Evolutionary conservation across 2,113 vertebrate genomes (phyloP).

Genomic region (Phyllostomus hastatus): DNA sequence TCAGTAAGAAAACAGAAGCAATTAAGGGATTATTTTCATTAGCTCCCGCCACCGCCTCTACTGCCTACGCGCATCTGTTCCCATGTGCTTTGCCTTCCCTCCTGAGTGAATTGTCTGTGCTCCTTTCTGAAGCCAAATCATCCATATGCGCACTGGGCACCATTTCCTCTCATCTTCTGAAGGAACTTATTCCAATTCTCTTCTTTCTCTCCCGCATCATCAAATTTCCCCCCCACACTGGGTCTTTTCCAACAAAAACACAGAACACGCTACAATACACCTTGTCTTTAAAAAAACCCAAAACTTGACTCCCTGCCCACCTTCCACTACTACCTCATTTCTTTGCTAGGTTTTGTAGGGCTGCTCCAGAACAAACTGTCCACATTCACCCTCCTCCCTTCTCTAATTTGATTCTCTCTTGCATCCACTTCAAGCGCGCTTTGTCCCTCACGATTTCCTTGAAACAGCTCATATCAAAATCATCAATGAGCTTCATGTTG

Average conservation of each 20-base stretch:
- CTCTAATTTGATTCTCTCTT: neutral
- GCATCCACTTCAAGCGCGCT: neutral
- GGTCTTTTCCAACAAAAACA: neutral
- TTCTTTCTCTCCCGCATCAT: neutral
- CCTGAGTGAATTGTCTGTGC: slow-evolving; percentile 9
- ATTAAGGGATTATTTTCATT: neutral
- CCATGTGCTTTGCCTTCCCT: neutral
- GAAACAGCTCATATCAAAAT: neutral
- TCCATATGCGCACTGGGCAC: slow-evolving; percentile 62
- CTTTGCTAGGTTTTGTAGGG: neutral
- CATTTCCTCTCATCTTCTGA: slow-evolving; percentile 4
- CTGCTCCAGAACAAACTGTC: neutral
- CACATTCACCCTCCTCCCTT: neutral
- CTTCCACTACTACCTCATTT: neutral
- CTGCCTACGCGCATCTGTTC: slow-evolving; percentile 43
- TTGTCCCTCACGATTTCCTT: neutral
- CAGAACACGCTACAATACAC: neutral
- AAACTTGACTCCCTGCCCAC: neutral
- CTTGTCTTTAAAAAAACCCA: neutral
- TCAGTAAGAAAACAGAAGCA: slow-evolving; percentile 16
- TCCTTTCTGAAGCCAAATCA: slow-evolving; percentile 54
- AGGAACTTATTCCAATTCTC: neutral
- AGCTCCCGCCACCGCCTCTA: neutral
- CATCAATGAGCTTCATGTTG: neutral
- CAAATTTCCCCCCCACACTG: neutral